phyloP scores from a whole-genome alignment of 2,888 invertebrate species.

The Resseliella maxima region DNA sequence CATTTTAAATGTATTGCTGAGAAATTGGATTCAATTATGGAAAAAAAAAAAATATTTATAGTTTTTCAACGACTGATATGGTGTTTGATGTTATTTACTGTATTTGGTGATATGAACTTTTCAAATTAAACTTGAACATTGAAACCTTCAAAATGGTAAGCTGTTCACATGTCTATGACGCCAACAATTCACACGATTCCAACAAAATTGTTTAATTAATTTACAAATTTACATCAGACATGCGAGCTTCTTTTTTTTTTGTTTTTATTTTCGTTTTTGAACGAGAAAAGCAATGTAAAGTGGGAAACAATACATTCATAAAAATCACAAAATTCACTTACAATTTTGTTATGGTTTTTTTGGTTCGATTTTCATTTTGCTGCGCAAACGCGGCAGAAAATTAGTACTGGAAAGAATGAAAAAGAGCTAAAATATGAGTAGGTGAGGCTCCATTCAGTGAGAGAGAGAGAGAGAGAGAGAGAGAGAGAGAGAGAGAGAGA shows the following conservation, averaged over 20 bases:
- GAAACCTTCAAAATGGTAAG: background rate
- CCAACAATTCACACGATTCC: background rate
- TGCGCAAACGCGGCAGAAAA: constrained; percentile 13
- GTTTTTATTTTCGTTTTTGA: too few relatives aligned
- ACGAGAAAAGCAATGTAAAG: background rate
- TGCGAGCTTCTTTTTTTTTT: background rate
- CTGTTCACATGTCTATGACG: background rate
- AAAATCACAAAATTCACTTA: background rate
- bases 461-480: too few relatives aligned
- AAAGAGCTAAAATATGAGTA: too few relatives aligned
- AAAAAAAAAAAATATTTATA: too few relatives aligned
- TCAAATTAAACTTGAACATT: background rate
- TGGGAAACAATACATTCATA: background rate
- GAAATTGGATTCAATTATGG: too few relatives aligned
- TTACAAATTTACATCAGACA: background rate
- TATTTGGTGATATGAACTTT: background rate
- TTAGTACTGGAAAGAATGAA: too few relatives aligned
- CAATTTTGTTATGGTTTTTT: background rate
- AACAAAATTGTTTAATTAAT: background rate
- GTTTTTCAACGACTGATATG: background rate
- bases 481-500: too few relatives aligned
- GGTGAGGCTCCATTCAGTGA: too few relatives aligned
- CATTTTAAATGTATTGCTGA: too few relatives aligned
- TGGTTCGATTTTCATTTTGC: background rate
- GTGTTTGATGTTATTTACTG: background rate